Base-by-base conservation (phyloP, 1,140 invertebrate genomes). In the Pogonomyrmex barbatus region DNA sequence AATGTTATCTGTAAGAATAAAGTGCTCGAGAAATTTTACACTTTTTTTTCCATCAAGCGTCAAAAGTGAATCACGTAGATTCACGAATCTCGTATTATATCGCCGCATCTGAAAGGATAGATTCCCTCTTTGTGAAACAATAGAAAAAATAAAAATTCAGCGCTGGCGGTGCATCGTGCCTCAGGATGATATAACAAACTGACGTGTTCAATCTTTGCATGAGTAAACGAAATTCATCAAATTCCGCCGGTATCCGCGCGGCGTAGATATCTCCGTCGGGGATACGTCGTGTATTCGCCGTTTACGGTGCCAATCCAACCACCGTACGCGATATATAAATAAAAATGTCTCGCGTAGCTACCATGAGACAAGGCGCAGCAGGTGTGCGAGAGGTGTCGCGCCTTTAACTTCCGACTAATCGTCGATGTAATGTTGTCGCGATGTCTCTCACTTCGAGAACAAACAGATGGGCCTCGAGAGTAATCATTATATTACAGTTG, bases 381-480 rank as follows among this genome's bases (percentile, higher is more conserved):
- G 33, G 68, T 73, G 79, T 50, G 68, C 45, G 30, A 75, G 12
- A 73, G 39, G 54, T 81, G 39, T 70, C 63, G 12, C 42, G 52
- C 39, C 36, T 71, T 68, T 50, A 50, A 47, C 50, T 36, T 12
- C 8, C 50, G 50, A 33, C 9, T 71, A 47, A 71, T 71, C 33
- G 42, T 8, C 42, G 42, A 24, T 75, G 68, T 83, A 33, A 60
- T 75, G 33, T 75, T 50, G 52, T 4, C 79, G 42, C 33, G 24
- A 93, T 93, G 92, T 77, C 92, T n/a, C 82, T 92, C 68, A 85
- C 79, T 36, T 79, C 84, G 62, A 63, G 87, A 79, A 83, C 91
- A 54, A 92, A 93, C 88, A 93, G 91, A 81, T 93, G 91, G 91
- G 88, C 92, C 36, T 90, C 92, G n/a, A 92, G 89, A 81, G 68